phyloP scores from a whole-genome alignment of 2,797 vertebrate genomes.

The Acanthurus lineatus region DNA sequence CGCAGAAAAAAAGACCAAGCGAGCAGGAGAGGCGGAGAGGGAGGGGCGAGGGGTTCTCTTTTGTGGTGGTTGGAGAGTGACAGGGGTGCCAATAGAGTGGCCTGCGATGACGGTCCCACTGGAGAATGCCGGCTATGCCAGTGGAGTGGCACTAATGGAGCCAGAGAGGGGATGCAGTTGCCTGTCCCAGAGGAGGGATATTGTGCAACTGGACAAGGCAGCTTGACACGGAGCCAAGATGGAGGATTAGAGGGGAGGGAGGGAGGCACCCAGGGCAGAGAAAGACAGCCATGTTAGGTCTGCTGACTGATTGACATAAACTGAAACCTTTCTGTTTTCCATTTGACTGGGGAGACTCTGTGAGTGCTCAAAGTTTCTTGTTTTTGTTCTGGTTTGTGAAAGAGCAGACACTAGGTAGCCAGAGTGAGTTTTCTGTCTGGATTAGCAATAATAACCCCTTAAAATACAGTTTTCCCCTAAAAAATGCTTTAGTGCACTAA shows the following conservation, averaged over 20 bases:
- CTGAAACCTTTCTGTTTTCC: conserved; percentile 65
- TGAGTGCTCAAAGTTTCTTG: conserved; percentile 28
- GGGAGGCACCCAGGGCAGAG: conserved; percentile 67
- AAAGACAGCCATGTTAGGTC: conserved; percentile 84
- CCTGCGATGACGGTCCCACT: conserved; percentile 83
- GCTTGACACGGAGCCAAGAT: conserved; percentile 85
- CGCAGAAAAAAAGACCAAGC: conserved; percentile 69
- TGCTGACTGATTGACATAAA: conserved; percentile 82
- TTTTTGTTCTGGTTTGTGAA: conserved; percentile 33
- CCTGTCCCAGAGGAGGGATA: conserved; percentile 82
- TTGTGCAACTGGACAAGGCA: conserved; percentile 86
- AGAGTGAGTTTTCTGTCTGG: conserved; percentile 16
- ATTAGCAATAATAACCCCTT: conserved; percentile 19
- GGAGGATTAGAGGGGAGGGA: conserved; percentile 78
- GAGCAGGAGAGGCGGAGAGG: conserved; percentile 65
- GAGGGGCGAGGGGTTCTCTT: conserved; percentile 69
- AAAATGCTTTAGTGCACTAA: conserved; percentile 7
- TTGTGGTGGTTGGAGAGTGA: conserved; percentile 78
- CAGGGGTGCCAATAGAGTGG: conserved; percentile 83
- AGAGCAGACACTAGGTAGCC: conserved; percentile 20
- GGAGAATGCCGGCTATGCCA: conserved; percentile 86
- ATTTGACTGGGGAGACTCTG: conserved; percentile 54
- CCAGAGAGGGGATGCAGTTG: conserved; percentile 84
- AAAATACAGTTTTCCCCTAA: conserved; percentile 23
- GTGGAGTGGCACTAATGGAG: conserved; percentile 85